Evolutionary conservation across 2,113 vertebrate species (phyloP).

Genomic region (Zosterops japonicus): DNA sequence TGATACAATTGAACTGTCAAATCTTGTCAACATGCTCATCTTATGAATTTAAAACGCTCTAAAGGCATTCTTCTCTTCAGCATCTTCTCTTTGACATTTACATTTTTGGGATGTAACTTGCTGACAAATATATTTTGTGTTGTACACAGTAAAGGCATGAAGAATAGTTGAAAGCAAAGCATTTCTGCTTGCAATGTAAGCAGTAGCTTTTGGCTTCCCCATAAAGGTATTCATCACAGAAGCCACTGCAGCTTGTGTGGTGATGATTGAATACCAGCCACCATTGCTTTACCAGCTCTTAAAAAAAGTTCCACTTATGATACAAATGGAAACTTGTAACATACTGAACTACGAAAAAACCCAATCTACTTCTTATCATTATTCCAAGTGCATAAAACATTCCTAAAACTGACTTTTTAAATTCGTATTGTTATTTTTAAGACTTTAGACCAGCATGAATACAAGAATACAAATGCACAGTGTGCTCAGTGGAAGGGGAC

Average conservation of each 20-base stretch:
- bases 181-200: background rate
- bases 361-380: background rate
- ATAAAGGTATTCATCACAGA: background rate
- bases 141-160: background rate
- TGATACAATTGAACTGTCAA: conserved; percentile 25
- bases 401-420: background rate
- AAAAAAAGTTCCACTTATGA: background rate
- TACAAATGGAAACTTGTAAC: background rate
- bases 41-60: background rate
- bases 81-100: background rate
- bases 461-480: background rate
- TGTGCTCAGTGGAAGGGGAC: background rate
- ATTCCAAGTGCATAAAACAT: background rate
- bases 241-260: background rate
- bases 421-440: background rate
- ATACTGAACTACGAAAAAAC: background rate
- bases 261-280: background rate
- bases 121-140: background rate
- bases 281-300: background rate
- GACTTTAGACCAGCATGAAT: background rate
- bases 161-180: background rate
- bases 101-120: background rate
- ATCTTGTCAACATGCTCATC: background rate
- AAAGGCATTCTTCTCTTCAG: conserved; percentile 3
- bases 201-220: background rate